Conservation (phyloP, 2,888 invertebrate genomes). For the Pammene fasciana region DNA sequence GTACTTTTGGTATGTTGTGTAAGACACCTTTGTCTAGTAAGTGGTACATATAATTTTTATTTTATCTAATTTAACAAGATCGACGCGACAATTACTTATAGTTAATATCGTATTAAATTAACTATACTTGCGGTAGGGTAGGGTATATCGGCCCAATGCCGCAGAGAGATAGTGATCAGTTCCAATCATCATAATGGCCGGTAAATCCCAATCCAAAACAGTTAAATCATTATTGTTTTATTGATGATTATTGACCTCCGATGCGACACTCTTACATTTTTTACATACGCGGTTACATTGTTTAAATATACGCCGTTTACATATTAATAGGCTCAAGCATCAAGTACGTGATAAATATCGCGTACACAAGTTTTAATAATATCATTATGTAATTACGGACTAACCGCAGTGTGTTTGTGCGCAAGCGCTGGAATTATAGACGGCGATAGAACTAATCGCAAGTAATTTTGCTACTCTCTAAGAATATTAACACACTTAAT, state of each 20-base stretch:
- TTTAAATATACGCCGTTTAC: conserved; percentile 6
- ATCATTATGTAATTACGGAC: conserved; percentile 32
- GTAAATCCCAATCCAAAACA: too few species aligned
- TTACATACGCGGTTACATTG: neutral
- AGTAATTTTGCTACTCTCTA: conserved; percentile 18
- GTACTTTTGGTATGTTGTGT: too few species aligned
- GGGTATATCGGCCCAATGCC: too few species aligned
- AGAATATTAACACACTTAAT: conserved; percentile 25
- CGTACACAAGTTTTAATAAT: conserved; percentile 27
- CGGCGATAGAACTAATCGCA: conserved; percentile 23
- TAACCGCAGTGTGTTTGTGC: conserved; percentile 20
- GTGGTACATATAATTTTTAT: neutral
- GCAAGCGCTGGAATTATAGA: conserved; percentile 28
- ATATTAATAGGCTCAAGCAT: conserved; percentile 10
- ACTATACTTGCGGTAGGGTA: too few species aligned
- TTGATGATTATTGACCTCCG: neutral
- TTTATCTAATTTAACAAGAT: neutral
- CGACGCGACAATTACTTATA: too few species aligned
- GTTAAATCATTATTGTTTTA: neutral
- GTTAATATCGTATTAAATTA: too few species aligned
- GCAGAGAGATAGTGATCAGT: neutral
- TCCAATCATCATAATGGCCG: too few species aligned
- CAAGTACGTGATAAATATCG: conserved; percentile 18
- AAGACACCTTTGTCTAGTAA: too few species aligned
- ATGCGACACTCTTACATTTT: too few species aligned